Evolutionary conservation across 2,113 vertebrate genomes (phyloP).

Genomic region (Channa argus): DNA sequence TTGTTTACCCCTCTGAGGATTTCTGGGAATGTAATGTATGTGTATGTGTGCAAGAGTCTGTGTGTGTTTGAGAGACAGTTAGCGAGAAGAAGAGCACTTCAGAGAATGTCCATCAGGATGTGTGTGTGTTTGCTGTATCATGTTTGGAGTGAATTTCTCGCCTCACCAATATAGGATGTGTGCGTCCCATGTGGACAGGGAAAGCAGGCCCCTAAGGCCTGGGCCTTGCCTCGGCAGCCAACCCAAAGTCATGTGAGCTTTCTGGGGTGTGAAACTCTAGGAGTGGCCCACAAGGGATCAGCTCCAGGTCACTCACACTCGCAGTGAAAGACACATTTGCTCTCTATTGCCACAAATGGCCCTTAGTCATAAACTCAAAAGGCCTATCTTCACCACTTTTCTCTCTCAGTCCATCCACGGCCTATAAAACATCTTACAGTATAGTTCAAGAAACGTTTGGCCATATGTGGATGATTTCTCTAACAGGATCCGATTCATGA

Average conservation of each 20-base stretch:
- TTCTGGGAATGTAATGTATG: constrained; percentile 72
- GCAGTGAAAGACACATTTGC: constrained; percentile 66
- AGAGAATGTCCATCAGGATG: constrained; percentile 42
- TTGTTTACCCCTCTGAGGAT: constrained; percentile 76
- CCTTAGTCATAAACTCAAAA: constrained; percentile 82
- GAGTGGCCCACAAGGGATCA: constrained; percentile 85
- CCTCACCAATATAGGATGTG: constrained; percentile 68
- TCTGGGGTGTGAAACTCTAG: constrained; percentile 89
- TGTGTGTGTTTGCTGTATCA: constrained; percentile 46
- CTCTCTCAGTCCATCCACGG: constrained; percentile 85
- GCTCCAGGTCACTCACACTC: constrained; percentile 89
- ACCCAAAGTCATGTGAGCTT: constrained; percentile 85
- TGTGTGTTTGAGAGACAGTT: constrained; percentile 31
- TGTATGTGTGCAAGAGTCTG: constrained; percentile 42
- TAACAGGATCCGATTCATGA: constrained; percentile 86
- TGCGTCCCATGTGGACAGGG: constrained; percentile 81
- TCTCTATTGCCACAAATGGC: constrained; percentile 83
- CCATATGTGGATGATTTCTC: constrained; percentile 83
- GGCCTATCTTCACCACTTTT: constrained; percentile 83
- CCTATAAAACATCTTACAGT: constrained; percentile 91
- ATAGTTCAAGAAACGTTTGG: constrained; percentile 86
- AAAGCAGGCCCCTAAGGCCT: constrained; percentile 89
- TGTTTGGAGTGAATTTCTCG: constrained; percentile 57
- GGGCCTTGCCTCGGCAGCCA: constrained; percentile 88
- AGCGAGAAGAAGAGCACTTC: constrained; percentile 55